Base-by-base conservation (phyloP, 2,113 vertebrate genomes). In the Acrocephalus arundinaceus region DNA sequence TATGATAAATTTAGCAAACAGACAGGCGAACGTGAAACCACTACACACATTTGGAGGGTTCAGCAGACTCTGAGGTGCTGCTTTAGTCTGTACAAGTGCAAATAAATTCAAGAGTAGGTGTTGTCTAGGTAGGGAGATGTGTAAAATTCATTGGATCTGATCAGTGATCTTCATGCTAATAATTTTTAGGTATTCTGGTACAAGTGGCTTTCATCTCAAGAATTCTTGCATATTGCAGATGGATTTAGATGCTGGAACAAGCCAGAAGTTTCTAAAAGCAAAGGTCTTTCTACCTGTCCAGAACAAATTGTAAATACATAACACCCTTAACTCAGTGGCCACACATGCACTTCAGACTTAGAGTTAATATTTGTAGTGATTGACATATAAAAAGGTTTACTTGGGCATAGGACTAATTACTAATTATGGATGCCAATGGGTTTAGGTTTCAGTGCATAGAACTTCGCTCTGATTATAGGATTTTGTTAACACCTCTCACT, bases 401-500 rank as follows among this genome's bases (percentile, higher is more conserved):
- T 92, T 86, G 74, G 28, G 79, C 78, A 86, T 3, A 67, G 76
- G 76, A 88, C 72, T 94, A 93, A 91, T 91, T 94, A 91, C 67
- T 62, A 78, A 23, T 80, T 85, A 88, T 66, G 78, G 46, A 28
- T 93, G 90, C 81, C 85, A 68, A 62, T 97, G 94, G 63, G 15
- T 94, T 93, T 82, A 76, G 43, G 75, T 87, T 94, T 87, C 39
- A 39, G 63, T 65, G 67, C 82, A 33, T 4, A 46, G 41, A 91
- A 90, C 14, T 96, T 76, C 95, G 67, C 75, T 79, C 71, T 88
- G 62, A 74, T 95, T 93, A 95, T 35, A 65, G 92, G 96, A 97
- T 96, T 97, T 95, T 78, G 85, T 75, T 96, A 97, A 97, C 93
- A 93, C 92, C 93, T 96, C 83, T 96, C 93, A 93, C 88, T 80